These are phyloP conservation scores for Pristionchus mayeri DNA, from an alignment of 2,888 invertebrate species.

Conservation along the genomic window DNA sequence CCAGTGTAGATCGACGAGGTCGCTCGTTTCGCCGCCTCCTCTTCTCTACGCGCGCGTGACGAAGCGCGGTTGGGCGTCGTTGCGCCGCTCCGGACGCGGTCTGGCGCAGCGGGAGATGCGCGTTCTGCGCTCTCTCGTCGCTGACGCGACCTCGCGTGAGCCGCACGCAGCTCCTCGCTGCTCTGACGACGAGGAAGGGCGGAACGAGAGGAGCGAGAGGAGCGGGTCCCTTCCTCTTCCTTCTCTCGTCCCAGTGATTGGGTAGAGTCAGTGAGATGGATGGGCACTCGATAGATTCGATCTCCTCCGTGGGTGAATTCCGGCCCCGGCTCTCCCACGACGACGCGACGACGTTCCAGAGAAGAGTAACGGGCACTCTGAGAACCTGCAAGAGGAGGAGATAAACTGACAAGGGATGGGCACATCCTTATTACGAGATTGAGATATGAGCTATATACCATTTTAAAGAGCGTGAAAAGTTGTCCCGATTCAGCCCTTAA, in stretches of 20 bases:
- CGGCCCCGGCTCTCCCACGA: background rate
- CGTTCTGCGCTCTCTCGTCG: constrained; percentile 19
- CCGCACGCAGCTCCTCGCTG: constrained; percentile 36
- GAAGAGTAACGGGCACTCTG: constrained; percentile 33
- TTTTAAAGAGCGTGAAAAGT: too few species aligned
- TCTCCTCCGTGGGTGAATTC: constrained; percentile 36
- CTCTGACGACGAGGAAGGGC: constrained; percentile 21
- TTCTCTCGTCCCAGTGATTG: constrained; percentile 36
- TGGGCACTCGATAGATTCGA: constrained; percentile 42
- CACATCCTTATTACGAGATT: too few species aligned
- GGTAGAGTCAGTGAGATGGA: constrained; percentile 8
- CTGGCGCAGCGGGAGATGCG: background rate
- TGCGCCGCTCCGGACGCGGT: background rate
- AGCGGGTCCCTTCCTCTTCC: background rate
- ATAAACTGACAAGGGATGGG: too few species aligned
- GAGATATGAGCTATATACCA: too few species aligned
- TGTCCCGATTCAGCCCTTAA: background rate
- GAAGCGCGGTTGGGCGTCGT: background rate
- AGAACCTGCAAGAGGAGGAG: background rate
- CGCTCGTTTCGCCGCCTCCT: background rate
- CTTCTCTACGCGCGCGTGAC: constrained; percentile 4
- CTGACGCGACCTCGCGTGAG: constrained; percentile 26
- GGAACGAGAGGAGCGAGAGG: background rate
- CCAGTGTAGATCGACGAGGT: constrained; percentile 61
- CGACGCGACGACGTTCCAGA: constrained; percentile 4